Evolutionary conservation across 2,797 vertebrate genomes (phyloP).

Genomic region (Nothura maculosa): DNA sequence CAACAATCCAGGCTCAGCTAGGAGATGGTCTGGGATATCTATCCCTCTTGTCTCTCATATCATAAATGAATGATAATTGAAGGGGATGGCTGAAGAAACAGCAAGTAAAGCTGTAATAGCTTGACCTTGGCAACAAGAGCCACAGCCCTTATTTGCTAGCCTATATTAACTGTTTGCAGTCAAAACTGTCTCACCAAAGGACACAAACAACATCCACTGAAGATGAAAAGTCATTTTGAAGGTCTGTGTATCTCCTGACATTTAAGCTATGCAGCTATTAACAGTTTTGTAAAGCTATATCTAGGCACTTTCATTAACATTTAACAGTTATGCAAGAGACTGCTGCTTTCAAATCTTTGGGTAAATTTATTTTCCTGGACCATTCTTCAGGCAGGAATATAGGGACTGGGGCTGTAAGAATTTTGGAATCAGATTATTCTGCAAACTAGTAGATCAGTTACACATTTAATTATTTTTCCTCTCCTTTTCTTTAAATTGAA

Average conservation of each 20-base stretch:
- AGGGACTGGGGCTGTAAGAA: not conserved
- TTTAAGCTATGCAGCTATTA: not conserved
- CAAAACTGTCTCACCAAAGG: not conserved
- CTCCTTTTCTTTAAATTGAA: not conserved
- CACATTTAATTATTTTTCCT: not conserved
- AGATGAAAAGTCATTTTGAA: not conserved
- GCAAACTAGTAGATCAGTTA: not conserved
- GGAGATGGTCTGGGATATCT: not conserved
- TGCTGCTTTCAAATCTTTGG: not conserved
- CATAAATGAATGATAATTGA: not conserved
- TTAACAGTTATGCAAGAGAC: not conserved
- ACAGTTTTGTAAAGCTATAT: not conserved
- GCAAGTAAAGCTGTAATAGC: not conserved
- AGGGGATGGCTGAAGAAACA: not conserved
- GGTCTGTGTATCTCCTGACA: not conserved
- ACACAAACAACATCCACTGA: accelerated
- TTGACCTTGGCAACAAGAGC: not conserved
- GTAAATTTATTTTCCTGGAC: not conserved
- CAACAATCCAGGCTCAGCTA: not conserved
- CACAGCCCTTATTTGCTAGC: not conserved
- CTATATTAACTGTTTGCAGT: not conserved
- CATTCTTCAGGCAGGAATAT: not conserved
- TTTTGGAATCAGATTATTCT: not conserved
- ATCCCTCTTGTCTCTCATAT: not conserved
- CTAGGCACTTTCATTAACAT: accelerated